phyloP scores from a whole-genome alignment of 2,113 vertebrate genomes.

The Lethenteron reissneri region DNA sequence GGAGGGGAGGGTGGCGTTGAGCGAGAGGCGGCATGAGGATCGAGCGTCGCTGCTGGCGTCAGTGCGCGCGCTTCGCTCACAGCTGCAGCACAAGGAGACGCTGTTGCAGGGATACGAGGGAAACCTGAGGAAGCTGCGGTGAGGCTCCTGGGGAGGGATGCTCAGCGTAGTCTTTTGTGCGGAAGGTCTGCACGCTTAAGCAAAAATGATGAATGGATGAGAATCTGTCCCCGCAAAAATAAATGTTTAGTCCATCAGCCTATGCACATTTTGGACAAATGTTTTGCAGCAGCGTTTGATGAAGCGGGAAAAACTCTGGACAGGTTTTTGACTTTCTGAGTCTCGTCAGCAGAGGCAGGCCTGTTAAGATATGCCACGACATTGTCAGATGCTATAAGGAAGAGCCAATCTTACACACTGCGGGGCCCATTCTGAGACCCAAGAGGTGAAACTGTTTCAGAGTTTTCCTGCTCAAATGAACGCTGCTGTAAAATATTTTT shows the following conservation, averaged over 20 bases:
- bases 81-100: constrained; percentile 25
- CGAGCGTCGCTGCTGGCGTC: constrained; percentile 23
- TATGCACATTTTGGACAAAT: background rate
- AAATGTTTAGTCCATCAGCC: background rate
- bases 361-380: too few species aligned
- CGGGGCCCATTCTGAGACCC: too few species aligned
- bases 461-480: too few species aligned
- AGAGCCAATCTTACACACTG: too few species aligned
- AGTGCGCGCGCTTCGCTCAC: constrained; percentile 23
- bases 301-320: background rate
- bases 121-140: constrained; percentile 29
- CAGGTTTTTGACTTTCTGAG: background rate
- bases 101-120: constrained; percentile 19
- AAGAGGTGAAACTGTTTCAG: too few species aligned
- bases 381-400: too few species aligned
- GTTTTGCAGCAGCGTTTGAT: background rate
- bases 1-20: constrained; percentile 19
- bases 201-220: background rate
- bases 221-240: background rate
- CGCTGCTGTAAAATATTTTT: too few species aligned
- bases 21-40: constrained; percentile 19
- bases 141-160: background rate
- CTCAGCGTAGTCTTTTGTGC: background rate
- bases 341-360: constrained; percentile 20
- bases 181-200: background rate